Conservation (phyloP, 2,888 invertebrate species). For the Macropis europaea region DNA sequence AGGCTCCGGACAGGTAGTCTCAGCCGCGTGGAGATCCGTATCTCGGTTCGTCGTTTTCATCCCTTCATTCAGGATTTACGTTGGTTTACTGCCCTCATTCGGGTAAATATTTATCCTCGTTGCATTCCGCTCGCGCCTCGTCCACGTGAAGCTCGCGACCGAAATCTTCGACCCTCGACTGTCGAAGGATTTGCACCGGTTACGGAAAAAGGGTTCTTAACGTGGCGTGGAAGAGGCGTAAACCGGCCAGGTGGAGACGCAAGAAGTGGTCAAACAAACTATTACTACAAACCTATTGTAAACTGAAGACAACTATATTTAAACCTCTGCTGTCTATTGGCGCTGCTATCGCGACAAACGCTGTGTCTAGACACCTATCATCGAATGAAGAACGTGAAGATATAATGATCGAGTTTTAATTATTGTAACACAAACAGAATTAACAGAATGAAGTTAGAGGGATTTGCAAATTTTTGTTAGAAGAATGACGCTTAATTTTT, state of each 20-base stretch:
- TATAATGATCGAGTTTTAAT: too few relatives aligned
- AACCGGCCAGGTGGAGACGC: constrained; percentile 11
- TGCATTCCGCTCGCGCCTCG: constrained; percentile 53
- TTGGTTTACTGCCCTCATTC: constrained; percentile 52
- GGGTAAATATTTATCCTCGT: constrained; percentile 73
- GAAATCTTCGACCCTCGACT: constrained; percentile 19
- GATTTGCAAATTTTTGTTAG: too few relatives aligned
- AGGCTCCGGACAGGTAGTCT: constrained; percentile 49
- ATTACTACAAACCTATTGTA: too few relatives aligned
- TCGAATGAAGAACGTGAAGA: too few relatives aligned
- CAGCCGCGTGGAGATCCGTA: constrained; percentile 63
- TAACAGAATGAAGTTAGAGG: too few relatives aligned
- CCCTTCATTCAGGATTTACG: constrained; percentile 40
- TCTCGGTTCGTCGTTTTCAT: constrained; percentile 58
- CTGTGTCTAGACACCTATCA: too few relatives aligned
- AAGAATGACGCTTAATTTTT: too few relatives aligned
- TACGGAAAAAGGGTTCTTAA: background rate
- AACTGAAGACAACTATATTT: too few relatives aligned
- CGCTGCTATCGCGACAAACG: too few relatives aligned
- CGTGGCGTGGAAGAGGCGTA: background rate
- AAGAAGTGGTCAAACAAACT: background rate
- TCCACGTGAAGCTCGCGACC: constrained; percentile 25
- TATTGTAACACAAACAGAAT: too few relatives aligned
- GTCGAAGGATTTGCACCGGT: constrained; percentile 25
- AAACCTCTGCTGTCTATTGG: too few relatives aligned